Evolutionary conservation across 2,113 vertebrate species (phyloP).

Genomic region (Etheostoma spectabile): DNA sequence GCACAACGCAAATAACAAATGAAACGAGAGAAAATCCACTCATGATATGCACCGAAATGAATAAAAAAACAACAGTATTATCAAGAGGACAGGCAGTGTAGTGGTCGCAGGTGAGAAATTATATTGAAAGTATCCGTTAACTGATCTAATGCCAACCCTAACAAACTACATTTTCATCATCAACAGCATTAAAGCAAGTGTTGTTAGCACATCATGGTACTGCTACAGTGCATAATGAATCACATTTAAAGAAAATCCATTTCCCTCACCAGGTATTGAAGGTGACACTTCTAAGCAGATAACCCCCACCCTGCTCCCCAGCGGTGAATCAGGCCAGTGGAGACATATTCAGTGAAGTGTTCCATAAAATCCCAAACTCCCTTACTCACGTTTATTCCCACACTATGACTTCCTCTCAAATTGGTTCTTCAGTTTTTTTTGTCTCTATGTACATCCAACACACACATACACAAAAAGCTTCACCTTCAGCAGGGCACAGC

Average conservation of each 20-base stretch:
- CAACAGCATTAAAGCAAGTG: not conserved
- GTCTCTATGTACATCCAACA: slow-evolving; percentile 14
- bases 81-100: not conserved
- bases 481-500: slow-evolving; percentile 60
- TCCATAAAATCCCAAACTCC: slow-evolving; percentile 60
- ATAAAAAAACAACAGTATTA: not conserved
- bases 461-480: slow-evolving; percentile 31
- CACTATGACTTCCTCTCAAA: slow-evolving; percentile 30
- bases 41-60: not conserved
- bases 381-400: slow-evolving; percentile 31
- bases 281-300: slow-evolving; percentile 81
- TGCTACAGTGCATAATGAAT: slow-evolving; percentile 12
- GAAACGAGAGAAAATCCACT: too few relatives aligned
- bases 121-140: not conserved
- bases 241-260: not conserved
- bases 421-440: not conserved
- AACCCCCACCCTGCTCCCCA: slow-evolving; percentile 27
- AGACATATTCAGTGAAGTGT: slow-evolving; percentile 52
- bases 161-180: slow-evolving; percentile 5
- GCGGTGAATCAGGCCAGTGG: slow-evolving; percentile 77
- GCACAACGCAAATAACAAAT: too few relatives aligned
- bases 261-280: slow-evolving; percentile 65
- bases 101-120: not conserved
- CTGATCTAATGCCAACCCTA: not conserved
- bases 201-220: not conserved